phyloP scores from a whole-genome alignment of 2,797 vertebrate species.

The Nasua narica region DNA sequence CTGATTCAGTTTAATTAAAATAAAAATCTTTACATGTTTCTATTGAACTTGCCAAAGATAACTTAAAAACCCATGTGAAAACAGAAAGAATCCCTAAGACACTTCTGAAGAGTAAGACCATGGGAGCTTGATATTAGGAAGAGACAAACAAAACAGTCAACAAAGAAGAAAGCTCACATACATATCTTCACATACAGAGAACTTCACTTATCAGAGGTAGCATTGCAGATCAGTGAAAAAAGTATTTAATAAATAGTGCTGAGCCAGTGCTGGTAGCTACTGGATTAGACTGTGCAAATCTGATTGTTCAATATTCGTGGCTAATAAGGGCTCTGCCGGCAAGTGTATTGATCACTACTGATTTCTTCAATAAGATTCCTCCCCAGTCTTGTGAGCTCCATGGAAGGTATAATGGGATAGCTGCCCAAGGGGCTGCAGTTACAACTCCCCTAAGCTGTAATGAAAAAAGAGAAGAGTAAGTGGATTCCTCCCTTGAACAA shows the following conservation, averaged over 20 bases:
- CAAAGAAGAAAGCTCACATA: background rate
- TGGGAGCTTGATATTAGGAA: background rate
- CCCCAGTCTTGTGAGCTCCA: background rate
- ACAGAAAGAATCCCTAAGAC: background rate
- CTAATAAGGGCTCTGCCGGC: background rate
- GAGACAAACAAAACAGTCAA: background rate
- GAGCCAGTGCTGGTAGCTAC: background rate
- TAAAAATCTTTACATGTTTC: background rate
- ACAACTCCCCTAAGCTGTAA: background rate
- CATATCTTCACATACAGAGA: background rate
- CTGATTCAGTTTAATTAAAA: background rate
- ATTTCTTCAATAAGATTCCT: background rate
- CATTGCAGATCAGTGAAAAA: background rate
- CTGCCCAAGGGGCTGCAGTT: background rate
- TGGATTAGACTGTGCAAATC: background rate
- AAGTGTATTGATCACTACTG: background rate
- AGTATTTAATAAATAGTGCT: background rate
- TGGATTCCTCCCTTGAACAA: background rate
- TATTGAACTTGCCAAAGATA: background rate
- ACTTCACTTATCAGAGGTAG: background rate
- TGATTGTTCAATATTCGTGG: background rate
- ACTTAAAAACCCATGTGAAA: background rate
- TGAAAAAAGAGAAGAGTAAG: background rate
- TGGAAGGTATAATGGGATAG: background rate
- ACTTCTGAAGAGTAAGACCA: background rate